A percentile compares a stretch with the other conserved stretches of the same genome.
These are phyloP conservation scores for Notamacropus eugenii DNA, from an alignment of 2,797 vertebrate species.

Conservation along the genomic window DNA sequence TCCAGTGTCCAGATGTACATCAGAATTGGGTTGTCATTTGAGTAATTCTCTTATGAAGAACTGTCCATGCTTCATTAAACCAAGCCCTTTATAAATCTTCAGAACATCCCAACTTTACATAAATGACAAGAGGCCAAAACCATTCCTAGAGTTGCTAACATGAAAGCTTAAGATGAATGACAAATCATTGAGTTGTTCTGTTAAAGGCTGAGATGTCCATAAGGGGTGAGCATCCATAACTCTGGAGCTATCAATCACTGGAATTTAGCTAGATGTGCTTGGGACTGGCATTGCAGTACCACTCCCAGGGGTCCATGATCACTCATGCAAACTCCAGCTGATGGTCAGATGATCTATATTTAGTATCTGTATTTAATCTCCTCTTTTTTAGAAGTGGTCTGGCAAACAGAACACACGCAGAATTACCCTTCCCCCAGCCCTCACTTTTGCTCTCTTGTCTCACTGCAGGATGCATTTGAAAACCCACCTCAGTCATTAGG, in stretches of 20 bases:
- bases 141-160: constrained; percentile 76
- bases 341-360: background rate
- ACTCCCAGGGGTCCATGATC: background rate
- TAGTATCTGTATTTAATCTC: background rate
- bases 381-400: background rate
- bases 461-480: background rate
- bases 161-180: constrained; percentile 63
- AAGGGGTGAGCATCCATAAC: constrained; percentile 50
- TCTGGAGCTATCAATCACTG: constrained; percentile 31
- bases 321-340: background rate
- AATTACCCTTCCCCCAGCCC: background rate
- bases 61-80: constrained; percentile 90
- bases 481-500: rapidly evolving
- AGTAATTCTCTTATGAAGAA: constrained; percentile 89
- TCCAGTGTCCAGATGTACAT: constrained; percentile 86
- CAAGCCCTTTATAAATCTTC: constrained; percentile 87
- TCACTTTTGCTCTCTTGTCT: background rate
- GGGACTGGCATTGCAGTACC: background rate
- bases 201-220: constrained; percentile 33
- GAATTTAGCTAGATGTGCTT: constrained; percentile 14
- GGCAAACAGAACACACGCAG: background rate
- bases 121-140: constrained; percentile 83
- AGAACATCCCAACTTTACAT: constrained; percentile 85
- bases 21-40: constrained; percentile 87
- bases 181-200: constrained; percentile 42